A percentile compares a stretch with the other conserved stretches of the same genome.
These are phyloP conservation scores for Oostethus manadensis DNA, from an alignment of 2,113 vertebrate species.

Conservation along the genomic window DNA sequence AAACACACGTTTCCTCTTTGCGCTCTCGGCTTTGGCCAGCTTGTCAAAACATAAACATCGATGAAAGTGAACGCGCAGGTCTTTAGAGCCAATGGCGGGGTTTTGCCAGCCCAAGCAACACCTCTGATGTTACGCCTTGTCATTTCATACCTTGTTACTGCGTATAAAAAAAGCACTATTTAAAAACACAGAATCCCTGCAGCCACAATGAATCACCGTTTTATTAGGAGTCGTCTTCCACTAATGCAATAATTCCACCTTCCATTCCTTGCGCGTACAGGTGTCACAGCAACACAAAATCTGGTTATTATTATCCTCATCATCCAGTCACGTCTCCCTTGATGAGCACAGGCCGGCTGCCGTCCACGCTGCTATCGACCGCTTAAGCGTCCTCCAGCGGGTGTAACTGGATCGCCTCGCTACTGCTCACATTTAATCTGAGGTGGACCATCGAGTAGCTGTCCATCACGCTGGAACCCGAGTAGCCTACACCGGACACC, in stretches of 20 bases:
- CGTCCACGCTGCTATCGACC: conserved; percentile 39
- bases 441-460: conserved; percentile 51
- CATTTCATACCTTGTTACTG: conserved; percentile 2
- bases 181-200: neutral
- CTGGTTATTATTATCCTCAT: too few relatives aligned
- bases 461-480: conserved; percentile 37
- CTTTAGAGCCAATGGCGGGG: neutral
- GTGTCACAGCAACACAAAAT: neutral
- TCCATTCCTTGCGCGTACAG: neutral
- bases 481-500: conserved; percentile 31
- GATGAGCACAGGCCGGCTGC: too few relatives aligned
- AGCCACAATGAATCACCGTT: neutral
- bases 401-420: conserved; percentile 19
- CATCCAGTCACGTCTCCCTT: neutral
- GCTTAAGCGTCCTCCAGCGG: conserved; percentile 25
- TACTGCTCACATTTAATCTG: conserved; percentile 23
- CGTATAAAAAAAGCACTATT: neutral
- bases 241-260: neutral
- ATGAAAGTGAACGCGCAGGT: neutral
- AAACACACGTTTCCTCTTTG: neutral
- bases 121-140: conserved; percentile 7
- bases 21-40: neutral
- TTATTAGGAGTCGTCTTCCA: neutral
- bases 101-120: conserved; percentile 1
- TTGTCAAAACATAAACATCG: neutral